Base-by-base conservation (phyloP, 1,140 invertebrate genomes). In the Phymorhynchus buccinoides region DNA sequence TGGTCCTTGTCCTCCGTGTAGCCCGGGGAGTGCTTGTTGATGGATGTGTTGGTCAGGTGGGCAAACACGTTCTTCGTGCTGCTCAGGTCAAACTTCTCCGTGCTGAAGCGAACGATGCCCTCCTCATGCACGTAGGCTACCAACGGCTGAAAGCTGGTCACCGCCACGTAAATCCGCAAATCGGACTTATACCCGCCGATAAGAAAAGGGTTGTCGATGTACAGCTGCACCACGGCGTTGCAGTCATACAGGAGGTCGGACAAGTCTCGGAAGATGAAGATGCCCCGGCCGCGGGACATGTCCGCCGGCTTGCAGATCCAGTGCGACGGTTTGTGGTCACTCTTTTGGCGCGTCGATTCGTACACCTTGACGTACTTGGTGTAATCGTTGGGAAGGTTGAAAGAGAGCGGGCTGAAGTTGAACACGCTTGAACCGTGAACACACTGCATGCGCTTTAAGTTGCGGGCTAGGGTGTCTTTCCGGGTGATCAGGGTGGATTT, bases 281-380 rank as follows among this genome's bases (percentile, higher is more conserved):
- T 97, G 71, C 96, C 96, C 89, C 95, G 94, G 0, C 96, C 96
- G 93, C 97, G 96, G 88, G 96, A 97, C 90, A 96, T 95, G 1
- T 96, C 96, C 0, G 97, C 96, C 12, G 97, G 97, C 90, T 97
- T 97, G 90, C 96, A 97, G 84, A 97, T 97, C 96, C 97, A 97
- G 9, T 86, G 66, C 16, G 89, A 73, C 27, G 48, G 73, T 1
- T 84, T 56, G 66, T 88, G 88, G 52, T 84, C 84, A 16, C 39
- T 68, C 66, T 88, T 87, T 27, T 88, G 84, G 71, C 89, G 90
- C 14, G 88, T 42, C 32, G 88, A 88, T 1, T 95, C 96, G 90
- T 96, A 97, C 91, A 97, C 96, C 2, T 96, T 95, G 3, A 96
- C 96, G 87, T 97, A 94, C 92, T 96, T 96, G 0, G 96, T 96